Evolutionary conservation across 2,113 vertebrate species (phyloP), one percentile per base, ranked within the genome.

Genomic region (Pterocles orientalis): DNA sequence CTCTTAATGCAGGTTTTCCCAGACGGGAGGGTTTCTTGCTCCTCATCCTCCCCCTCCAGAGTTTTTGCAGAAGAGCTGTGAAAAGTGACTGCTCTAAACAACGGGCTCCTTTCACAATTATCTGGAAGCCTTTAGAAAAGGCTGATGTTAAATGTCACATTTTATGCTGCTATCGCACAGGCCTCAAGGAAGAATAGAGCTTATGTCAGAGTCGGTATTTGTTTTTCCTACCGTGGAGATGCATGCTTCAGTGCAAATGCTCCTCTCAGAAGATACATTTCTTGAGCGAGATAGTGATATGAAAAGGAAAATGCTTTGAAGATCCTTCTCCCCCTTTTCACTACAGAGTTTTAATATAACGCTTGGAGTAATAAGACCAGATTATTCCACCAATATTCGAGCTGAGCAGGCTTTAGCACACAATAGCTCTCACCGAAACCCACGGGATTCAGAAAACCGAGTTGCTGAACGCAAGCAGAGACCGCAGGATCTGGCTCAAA

Each of bases 101-200:
- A 97, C 91, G 39, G 80, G 66, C 94, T 94, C 83, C 77, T 95
- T 95, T 96, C 90, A 95, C 72, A 82, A 84, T 90, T 72, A 92
- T 88, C 86, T 6, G 16, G 54, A 92, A 62, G 86, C 85, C 65
- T 97, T 96, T 92, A 89, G 43, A 91, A 89, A 84, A 91, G 69
- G 58, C 77, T 94, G 82, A 95, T 96, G 94, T 92, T 94, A 94
- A 97, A 94, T 92, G 91, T 91, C 93, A 96, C 72, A 77, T 94
- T 90, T 88, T 89, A 53, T 70, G 83, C 69, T 93, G 88, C 91
- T 97, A 82, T 95, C 90, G 86, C 70, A 60, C 66, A 82, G 64
- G 83, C 86, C 90, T 86, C 68, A 69, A 92, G 90, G 90, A 95
- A 96, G 73, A 96, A 87, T 28, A 34, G 41, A 84, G 90, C 41